These are phyloP conservation scores for Chloroceryle amazona DNA, from an alignment of 2,797 vertebrate species.

Conservation along the genomic window DNA sequence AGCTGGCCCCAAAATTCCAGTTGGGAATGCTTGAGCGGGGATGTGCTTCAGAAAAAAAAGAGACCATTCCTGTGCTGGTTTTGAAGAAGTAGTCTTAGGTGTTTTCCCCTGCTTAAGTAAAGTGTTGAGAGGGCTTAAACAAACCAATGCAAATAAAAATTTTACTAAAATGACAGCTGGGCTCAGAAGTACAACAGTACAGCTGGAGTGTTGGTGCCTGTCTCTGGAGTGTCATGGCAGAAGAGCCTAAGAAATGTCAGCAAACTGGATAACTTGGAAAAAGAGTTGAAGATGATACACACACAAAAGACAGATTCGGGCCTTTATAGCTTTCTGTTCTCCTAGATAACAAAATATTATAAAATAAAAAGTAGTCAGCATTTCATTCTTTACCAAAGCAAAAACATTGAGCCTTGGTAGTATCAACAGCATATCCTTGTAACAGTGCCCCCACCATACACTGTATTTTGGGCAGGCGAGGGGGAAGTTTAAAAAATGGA, in stretches of 20 bases:
- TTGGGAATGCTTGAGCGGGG: background rate
- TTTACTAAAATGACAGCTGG: background rate
- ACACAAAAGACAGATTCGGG: background rate
- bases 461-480: background rate
- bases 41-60: background rate
- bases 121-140: background rate
- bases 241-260: background rate
- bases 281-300: background rate
- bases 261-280: background rate
- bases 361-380: background rate
- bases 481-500: slow-evolving; percentile 32
- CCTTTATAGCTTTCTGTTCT: background rate
- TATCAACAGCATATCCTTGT: slow-evolving; percentile 1
- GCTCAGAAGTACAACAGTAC: background rate
- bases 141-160: background rate
- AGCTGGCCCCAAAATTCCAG: background rate
- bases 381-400: slow-evolving; percentile 11
- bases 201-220: background rate
- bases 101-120: background rate
- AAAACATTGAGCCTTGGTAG: background rate
- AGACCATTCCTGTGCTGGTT: background rate
- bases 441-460: slow-evolving; percentile 16
- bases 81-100: background rate
- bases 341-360: background rate
- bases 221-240: background rate